Evolutionary conservation across 1,140 invertebrate species (phyloP).

Genomic region (Amyelois transitella): DNA sequence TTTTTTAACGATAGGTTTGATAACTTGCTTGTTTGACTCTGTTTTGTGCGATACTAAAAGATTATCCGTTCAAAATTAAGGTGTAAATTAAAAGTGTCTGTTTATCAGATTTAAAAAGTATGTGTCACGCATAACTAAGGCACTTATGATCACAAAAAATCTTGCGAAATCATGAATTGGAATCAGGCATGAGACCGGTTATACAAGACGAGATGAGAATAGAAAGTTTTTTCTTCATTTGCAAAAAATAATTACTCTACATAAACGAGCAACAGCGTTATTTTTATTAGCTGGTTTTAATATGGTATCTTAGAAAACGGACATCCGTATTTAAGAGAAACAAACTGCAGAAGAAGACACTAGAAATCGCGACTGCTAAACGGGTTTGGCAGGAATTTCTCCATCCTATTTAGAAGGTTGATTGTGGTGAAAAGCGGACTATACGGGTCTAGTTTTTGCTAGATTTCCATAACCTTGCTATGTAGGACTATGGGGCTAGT

Average conservation of each 20-base stretch:
- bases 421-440: conserved; percentile 60
- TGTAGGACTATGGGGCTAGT: conserved; percentile 52
- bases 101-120: too few relatives aligned
- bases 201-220: conserved; percentile 21
- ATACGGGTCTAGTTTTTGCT: conserved; percentile 56
- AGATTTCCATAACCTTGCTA: conserved; percentile 41
- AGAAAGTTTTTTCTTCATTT: conserved; percentile 1
- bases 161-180: conserved; percentile 28
- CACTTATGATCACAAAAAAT: conserved; percentile 21
- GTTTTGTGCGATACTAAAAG: too few relatives aligned
- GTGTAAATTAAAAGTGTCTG: too few relatives aligned
- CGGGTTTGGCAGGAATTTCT: conserved; percentile 46
- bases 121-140: conserved; percentile 21
- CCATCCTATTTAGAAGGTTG: conserved; percentile 57
- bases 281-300: background rate
- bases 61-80: too few relatives aligned
- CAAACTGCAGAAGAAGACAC: conserved; percentile 25
- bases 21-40: too few relatives aligned
- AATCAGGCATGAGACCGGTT: conserved; percentile 31
- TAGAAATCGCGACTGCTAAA: conserved; percentile 43
- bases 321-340: conserved; percentile 27
- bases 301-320: conserved; percentile 6
- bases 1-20: background rate
- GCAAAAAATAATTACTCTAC: background rate
- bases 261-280: background rate